Base-by-base conservation (phyloP, 1,140 invertebrate genomes). In the Dolichoris vasculosae region DNA sequence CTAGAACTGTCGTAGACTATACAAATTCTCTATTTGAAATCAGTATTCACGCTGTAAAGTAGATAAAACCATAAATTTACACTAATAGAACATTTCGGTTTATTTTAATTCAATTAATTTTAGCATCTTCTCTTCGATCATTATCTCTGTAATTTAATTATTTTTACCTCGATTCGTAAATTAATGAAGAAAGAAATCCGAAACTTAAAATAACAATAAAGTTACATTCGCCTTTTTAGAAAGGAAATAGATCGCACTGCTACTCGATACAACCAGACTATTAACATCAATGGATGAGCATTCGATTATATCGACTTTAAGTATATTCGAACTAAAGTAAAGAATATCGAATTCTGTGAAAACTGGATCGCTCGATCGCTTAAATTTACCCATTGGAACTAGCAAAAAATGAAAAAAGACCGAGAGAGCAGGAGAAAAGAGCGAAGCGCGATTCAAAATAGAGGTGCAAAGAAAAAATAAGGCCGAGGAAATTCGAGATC, bases 111-210 rank as follows among this genome's bases (percentile, higher is more conserved):
- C 43, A 69, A 82, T 71, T 82, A 82, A 82, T 82, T 48, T 23
- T 15, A 75, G 35, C 38, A 59, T 75, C 23, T 51, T 35, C 26
- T 26, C 35, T 23, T 4, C 11, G 32, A n/a, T 26, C 63, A 38
- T 83, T 51, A 6, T 73, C 43, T 73, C 43, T 13, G 20, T 40
- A 71, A 71, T 71, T 55, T 55, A 0, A 80, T 20, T 59, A 71
- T 40, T 80, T 32, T 79, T 46, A 73, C 48, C 20, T 15, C 20
- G 23, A 1, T 38, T 43, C 59, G 59, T 26, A 84, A 84, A 78
- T 77, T 79, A 78, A 84, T 79, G 51, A 46, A 84, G 30, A 69
- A 79, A 69, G 38, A 55, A 84, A 64, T 15, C 20, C 4, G 32
- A 51, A 69, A 30, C 63, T 32, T 13, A 38, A 1, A 38, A 35